Evolutionary conservation across 2,797 vertebrate genomes (phyloP), one percentile per base, ranked within the genome.

Genomic region (Neoniphon sammara): DNA sequence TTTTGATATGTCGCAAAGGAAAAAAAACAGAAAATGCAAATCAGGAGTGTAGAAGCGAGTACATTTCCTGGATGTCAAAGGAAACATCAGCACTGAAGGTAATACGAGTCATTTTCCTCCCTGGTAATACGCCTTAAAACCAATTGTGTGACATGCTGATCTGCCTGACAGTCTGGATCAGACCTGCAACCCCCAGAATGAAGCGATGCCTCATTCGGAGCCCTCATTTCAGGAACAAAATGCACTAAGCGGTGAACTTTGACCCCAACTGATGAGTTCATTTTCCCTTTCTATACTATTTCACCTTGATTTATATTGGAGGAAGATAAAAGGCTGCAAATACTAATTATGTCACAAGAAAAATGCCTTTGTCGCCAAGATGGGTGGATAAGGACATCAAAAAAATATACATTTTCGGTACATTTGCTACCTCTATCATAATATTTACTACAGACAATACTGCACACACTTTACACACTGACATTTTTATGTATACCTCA

Each of bases 1-100:
- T 73, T 72, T 78, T 54, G 12, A 85, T 86, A 88, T 81, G 82
- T 85, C 75, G 81, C 70, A 42, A 36, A 36, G 25, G 25, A 27
- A 27, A 27, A 27, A 2, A 23, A 47, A 23, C 79, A 71, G 62
- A 75, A 84, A 71, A 83, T 75, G 75, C 54, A 72, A 72, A 83
- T 71, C 57, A 49, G 36, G 21, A 64, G 55, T 0, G 58, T 66
- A 47, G 66, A n/a, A 73, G 78, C 7, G 49, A 77, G 76, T 21
- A 64, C 68, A 86, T 63, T 85, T 77, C 46, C 58, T 75, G 50
- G 78, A 75, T 74, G 78, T 78, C 68, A 78, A 42, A 66, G 25
- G 4, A 44, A 75, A 47, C 7, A 66, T 49, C 30, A 17, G 27
- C 20, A 23, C 31, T 49, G 58, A 54, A 36, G 58, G 46, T 66